Evolutionary conservation across 2,113 vertebrate species (phyloP).

Genomic region (Andinoacara biseriatus): DNA sequence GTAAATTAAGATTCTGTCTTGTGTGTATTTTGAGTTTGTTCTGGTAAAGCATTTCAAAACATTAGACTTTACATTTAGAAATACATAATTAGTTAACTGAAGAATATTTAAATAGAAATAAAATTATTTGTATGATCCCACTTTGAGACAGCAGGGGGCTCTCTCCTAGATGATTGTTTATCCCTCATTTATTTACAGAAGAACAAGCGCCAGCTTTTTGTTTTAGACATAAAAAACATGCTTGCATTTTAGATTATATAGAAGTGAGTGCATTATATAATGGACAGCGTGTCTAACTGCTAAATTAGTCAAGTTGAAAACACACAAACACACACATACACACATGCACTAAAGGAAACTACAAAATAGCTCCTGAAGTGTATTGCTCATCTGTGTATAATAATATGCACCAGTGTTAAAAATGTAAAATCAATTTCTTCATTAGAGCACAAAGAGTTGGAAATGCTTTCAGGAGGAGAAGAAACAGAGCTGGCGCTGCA

Average conservation of each 20-base stretch:
- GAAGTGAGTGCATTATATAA: too few relatives aligned
- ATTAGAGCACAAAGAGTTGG: constrained; percentile 2
- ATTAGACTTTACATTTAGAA: background rate
- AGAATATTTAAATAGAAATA: background rate
- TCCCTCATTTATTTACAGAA: too few relatives aligned
- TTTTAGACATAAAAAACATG: too few relatives aligned
- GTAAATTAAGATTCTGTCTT: background rate
- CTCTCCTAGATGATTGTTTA: background rate
- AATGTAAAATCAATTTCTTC: background rate
- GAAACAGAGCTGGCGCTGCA: background rate
- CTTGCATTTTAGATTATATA: too few relatives aligned
- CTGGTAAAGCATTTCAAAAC: background rate
- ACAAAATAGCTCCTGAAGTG: background rate
- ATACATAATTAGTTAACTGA: background rate
- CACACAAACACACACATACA: too few relatives aligned
- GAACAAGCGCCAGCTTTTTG: too few relatives aligned
- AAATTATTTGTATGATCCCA: background rate
- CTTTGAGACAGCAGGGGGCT: background rate
- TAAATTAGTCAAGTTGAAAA: too few relatives aligned
- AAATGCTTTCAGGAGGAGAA: background rate
- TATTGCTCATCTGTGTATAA: background rate
- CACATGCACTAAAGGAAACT: too few relatives aligned
- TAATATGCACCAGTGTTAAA: background rate
- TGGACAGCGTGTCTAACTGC: too few relatives aligned
- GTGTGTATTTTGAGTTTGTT: background rate